Evolutionary conservation across 2,113 vertebrate species (phyloP).

Genomic region (Numida meleagris): DNA sequence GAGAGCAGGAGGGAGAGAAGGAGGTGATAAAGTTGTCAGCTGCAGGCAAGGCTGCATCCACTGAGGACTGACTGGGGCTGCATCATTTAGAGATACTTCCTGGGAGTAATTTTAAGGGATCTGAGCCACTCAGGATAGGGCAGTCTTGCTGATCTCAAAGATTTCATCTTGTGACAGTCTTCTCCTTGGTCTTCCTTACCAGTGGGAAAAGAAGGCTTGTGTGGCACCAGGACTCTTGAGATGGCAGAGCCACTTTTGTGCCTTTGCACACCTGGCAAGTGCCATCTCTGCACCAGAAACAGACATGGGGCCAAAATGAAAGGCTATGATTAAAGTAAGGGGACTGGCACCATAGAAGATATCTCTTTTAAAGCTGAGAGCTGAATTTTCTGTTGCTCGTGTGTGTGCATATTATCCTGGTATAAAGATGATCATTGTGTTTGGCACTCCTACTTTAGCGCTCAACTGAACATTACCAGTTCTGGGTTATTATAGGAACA

Average conservation of each 20-base stretch:
- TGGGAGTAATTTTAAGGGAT: neutral
- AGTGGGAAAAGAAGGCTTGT: neutral
- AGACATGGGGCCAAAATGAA: neutral
- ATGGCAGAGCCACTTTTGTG: neutral
- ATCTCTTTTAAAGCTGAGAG: neutral
- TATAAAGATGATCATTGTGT: neutral
- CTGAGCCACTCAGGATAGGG: neutral
- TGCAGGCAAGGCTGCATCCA: neutral
- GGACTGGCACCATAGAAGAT: neutral
- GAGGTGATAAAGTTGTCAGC: conserved; percentile 56
- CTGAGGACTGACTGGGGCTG: neutral
- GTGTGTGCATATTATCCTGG: neutral
- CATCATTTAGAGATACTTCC: rapidly evolving
- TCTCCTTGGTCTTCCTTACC: neutral
- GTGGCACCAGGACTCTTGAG: neutral
- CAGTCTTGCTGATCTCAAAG: neutral
- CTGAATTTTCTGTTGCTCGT: neutral
- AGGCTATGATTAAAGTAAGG: neutral
- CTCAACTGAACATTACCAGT: neutral
- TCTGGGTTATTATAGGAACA: neutral
- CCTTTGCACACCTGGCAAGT: neutral
- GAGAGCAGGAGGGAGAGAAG: conserved; percentile 3
- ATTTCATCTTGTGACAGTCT: neutral
- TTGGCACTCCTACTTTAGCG: neutral
- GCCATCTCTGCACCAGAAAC: neutral